These are phyloP conservation scores for Lasiurus cinereus DNA, from an alignment of 2,113 vertebrate genomes.

Conservation along the genomic window DNA sequence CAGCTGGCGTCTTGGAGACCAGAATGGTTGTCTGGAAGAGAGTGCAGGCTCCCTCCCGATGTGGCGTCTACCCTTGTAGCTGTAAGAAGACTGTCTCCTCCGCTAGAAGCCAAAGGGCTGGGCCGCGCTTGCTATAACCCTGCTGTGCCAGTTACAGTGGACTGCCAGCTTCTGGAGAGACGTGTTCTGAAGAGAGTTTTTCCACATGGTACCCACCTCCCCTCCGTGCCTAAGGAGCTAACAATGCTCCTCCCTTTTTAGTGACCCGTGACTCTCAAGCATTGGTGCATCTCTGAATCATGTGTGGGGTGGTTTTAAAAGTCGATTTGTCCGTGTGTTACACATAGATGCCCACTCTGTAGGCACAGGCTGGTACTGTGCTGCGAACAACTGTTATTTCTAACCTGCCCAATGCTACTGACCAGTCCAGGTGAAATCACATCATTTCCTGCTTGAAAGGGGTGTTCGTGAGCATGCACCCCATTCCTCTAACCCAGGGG, in stretches of 20 bases:
- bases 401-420: not conserved
- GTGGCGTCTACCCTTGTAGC: not conserved
- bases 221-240: not conserved
- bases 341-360: not conserved
- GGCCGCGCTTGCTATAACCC: too few species aligned
- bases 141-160: not conserved
- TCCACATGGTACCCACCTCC: not conserved
- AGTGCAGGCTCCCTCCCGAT: not conserved
- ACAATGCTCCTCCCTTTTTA: not conserved
- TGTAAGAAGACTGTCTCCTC: not conserved
- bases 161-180: not conserved
- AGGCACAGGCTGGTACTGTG: not conserved
- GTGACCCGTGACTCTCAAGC: not conserved
- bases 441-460: not conserved
- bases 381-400: not conserved
- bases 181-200: not conserved
- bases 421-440: not conserved
- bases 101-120: not conserved
- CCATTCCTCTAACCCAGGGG: not conserved
- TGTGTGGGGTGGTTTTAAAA: not conserved
- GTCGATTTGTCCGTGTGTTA: not conserved
- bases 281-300: not conserved
- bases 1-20: not conserved
- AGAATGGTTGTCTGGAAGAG: not conserved
- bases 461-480: not conserved